Conservation (phyloP, 2,888 invertebrate genomes). For the Dryadula phaetusa region DNA sequence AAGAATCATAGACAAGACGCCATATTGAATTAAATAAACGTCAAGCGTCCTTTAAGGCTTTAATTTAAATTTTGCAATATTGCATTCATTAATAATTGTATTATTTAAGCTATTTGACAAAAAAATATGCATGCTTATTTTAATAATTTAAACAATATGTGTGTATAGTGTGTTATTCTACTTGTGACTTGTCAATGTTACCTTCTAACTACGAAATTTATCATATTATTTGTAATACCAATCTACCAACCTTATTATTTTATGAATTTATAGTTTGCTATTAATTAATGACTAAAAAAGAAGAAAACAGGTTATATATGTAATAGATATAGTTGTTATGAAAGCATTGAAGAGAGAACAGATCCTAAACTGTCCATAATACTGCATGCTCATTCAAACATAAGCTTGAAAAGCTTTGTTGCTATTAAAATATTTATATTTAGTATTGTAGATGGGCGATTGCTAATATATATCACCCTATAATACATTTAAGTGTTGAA, state of each 20-base stretch:
- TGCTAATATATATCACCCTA: neutral
- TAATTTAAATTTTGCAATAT: constrained; percentile 24
- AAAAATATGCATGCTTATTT: constrained; percentile 22
- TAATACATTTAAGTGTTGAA: neutral
- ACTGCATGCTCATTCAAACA: neutral
- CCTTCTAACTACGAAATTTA: constrained; percentile 11
- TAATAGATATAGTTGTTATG: neutral
- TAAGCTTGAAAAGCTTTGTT: constrained; percentile 3
- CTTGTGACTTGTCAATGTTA: neutral
- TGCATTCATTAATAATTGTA: constrained; percentile 38
- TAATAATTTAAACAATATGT: neutral
- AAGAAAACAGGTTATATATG: neutral
- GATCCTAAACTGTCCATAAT: neutral
- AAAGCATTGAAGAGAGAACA: neutral
- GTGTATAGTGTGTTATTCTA: constrained; percentile 19
- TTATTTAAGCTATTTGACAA: constrained; percentile 3
- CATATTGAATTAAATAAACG: constrained; percentile 39
- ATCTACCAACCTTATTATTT: neutral
- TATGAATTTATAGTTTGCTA: neutral
- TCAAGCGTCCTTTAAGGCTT: constrained; percentile 52
- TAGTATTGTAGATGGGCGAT: constrained; percentile 14
- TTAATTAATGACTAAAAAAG: neutral
- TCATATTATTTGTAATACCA: neutral
- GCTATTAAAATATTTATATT: neutral
- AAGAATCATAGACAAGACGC: constrained; percentile 41